Conservation (phyloP, 2,113 vertebrate genomes). For the Gyps fulvus region DNA sequence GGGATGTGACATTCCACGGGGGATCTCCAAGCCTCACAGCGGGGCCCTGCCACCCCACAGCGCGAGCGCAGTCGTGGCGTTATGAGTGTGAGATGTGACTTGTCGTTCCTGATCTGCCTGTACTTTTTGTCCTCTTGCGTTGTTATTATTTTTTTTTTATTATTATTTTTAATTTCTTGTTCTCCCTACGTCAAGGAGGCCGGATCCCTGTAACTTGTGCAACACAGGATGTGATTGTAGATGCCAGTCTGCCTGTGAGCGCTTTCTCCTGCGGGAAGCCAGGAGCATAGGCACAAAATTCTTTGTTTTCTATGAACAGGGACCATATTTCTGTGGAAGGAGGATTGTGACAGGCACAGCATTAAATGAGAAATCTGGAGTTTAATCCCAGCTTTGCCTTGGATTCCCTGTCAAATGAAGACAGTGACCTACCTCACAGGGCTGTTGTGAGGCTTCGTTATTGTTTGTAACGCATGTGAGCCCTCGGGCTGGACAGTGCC, state of each 20-base stretch:
- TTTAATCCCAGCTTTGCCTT: not conserved
- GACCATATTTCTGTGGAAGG: conserved; percentile 3
- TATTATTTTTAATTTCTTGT: not conserved
- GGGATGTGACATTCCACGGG: not conserved
- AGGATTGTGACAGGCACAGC: not conserved
- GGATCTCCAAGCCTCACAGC: not conserved
- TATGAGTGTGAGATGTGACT: conserved; percentile 6
- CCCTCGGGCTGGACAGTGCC: not conserved
- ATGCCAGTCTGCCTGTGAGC: not conserved
- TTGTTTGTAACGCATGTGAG: not conserved
- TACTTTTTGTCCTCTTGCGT: not conserved
- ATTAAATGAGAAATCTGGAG: not conserved
- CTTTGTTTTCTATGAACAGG: conserved; percentile 25
- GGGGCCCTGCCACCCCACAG: not conserved
- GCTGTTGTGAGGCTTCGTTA: conserved; percentile 18
- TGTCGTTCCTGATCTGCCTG: not conserved
- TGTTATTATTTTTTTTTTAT: not conserved
- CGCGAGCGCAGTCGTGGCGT: not conserved
- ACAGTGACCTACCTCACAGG: conserved; percentile 45
- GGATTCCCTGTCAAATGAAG: conserved; percentile 6
- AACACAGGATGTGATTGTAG: not conserved
- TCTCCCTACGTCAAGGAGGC: not conserved
- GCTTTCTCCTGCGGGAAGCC: not conserved
- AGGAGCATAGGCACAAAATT: not conserved
- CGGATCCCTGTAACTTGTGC: not conserved